Base-by-base conservation (phyloP, 1,140 invertebrate species). In the Formica selysi region DNA sequence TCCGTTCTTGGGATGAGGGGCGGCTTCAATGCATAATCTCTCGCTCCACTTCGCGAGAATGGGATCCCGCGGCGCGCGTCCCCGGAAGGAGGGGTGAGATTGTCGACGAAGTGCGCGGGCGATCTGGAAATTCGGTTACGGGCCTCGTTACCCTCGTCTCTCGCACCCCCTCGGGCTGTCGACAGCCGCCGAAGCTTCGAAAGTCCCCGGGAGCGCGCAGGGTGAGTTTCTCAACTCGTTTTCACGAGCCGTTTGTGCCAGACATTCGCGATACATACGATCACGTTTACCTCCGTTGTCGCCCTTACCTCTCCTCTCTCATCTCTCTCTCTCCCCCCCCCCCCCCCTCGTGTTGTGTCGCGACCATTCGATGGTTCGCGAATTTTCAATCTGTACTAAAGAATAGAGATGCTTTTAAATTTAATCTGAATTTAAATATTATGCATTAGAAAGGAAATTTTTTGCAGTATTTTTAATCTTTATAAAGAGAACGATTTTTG, bases 61-160 rank as follows among this genome's bases (percentile, higher is more conserved):
- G 36, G 26, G 70, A 80, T 86, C 57, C 16, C 38, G 74, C 68
- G 76, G 70, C 68, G 79, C 61, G 76, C 41, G 76, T 70, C 64
- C 16, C 44, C 57, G 78, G 70, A 76, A 57, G 73, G 44, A 87
- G 41, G 41, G 41, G 10, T 11, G 41, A 48, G 65, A 81, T 83
- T 71, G 90, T 89, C 79, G 79, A 51, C 32, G 70, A 44, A 62
- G 8, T 0, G 41, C 41, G 73, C 80, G 70, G 86, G 51, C 85
- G 87, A 91, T 90, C 88, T 87, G 91, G 79, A 91, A 91, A 90
- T 91, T 89, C 86, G 86, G 89, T 91, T 91, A 90, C 86, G 87
- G 78, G 90, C 88, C 88, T 92, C 87, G 91, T 91, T 92, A 90
- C 89, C 85, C 85, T 87, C 87, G 86, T 90, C 92, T 89, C 93